Conservation (phyloP, 2,797 vertebrate species). For the Pitangus sulphuratus region DNA sequence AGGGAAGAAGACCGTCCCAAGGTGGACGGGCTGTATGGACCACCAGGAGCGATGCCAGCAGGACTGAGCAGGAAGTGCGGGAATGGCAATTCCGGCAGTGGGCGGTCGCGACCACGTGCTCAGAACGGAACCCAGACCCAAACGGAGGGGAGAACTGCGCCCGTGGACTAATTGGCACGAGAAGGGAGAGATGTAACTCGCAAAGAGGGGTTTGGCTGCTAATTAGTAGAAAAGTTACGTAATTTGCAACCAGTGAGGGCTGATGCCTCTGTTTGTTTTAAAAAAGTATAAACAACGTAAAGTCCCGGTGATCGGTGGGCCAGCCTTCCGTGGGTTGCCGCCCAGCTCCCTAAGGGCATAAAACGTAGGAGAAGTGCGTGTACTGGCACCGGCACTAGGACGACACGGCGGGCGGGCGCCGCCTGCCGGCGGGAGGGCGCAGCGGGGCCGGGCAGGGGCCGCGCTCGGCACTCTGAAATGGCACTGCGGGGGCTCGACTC, state of each 20-base stretch:
- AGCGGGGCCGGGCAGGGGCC: not conserved
- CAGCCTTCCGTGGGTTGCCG: accelerated
- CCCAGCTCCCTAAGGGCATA: not conserved
- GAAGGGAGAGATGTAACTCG: not conserved
- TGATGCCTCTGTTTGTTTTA: not conserved
- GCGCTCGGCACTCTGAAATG: not conserved
- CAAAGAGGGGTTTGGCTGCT: not conserved
- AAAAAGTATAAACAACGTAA: not conserved
- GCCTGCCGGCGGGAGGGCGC: not conserved
- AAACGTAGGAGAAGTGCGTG: too few relatives aligned
- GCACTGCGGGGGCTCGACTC: too few relatives aligned
- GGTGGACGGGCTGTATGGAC: not conserved
- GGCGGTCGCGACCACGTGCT: not conserved
- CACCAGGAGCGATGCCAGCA: not conserved
- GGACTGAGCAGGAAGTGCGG: not conserved
- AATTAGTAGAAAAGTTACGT: not conserved
- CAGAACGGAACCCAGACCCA: too few relatives aligned
- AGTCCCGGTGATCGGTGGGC: accelerated
- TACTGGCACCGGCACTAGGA: too few relatives aligned
- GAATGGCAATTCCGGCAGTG: not conserved
- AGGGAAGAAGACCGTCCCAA: not conserved
- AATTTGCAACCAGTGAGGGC: not conserved
- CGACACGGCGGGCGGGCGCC: not conserved
- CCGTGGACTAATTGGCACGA: not conserved
- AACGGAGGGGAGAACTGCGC: not conserved